phyloP scores from a whole-genome alignment of 2,113 vertebrate species.

The Chaetodon auriga region DNA sequence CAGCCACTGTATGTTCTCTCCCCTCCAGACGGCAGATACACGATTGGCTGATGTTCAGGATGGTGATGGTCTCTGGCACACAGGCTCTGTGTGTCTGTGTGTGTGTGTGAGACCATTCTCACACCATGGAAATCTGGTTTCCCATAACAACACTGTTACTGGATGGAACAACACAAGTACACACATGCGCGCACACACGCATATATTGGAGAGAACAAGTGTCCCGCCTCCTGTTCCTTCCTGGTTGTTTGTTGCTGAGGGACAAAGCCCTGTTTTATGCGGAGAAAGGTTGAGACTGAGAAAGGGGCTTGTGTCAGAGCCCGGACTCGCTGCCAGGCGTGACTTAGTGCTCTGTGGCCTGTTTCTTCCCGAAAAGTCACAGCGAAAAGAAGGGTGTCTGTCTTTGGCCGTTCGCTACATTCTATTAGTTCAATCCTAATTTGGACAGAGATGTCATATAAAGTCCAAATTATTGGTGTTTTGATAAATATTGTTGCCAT shows the following conservation, averaged over 20 bases:
- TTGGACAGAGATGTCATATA: not conserved
- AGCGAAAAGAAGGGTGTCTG: conserved; percentile 24
- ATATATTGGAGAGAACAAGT: conserved; percentile 54
- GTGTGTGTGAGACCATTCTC: conserved; percentile 49
- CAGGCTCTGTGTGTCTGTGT: conserved; percentile 13
- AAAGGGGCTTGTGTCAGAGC: conserved; percentile 73
- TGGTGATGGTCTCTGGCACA: conserved; percentile 41
- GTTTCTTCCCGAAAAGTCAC: conserved; percentile 53
- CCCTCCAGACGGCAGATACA: conserved; percentile 53
- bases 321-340: conserved; percentile 58
- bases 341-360: conserved; percentile 60
- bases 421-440: not conserved
- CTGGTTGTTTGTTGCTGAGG: conserved; percentile 72
- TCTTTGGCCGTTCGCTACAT: conserved; percentile 24
- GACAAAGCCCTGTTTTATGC: conserved; percentile 81
- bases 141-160: conserved; percentile 71
- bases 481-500: not conserved
- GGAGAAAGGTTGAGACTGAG: conserved; percentile 66
- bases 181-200: conserved; percentile 31
- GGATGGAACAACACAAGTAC: conserved; percentile 47
- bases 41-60: conserved; percentile 38
- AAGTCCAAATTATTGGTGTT: not conserved
- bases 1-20: conserved; percentile 32
- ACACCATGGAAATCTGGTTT: conserved; percentile 65
- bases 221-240: conserved; percentile 72